Conservation (phyloP, 2,888 invertebrate genomes). For the Sturmia bella region DNA sequence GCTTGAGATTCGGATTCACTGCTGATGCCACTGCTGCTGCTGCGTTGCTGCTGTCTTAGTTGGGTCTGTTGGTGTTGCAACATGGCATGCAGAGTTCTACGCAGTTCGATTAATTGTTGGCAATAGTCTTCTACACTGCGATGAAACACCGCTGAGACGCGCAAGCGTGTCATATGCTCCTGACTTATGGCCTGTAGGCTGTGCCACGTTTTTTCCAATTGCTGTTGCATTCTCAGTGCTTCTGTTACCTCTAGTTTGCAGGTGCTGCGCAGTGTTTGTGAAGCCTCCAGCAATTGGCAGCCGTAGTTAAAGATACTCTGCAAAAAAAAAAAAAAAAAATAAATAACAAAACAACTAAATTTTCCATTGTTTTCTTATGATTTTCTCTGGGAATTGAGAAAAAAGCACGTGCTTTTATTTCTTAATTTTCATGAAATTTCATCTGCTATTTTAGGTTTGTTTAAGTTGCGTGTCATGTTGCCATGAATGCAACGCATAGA, state of each 20-base stretch:
- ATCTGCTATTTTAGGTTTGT: background rate
- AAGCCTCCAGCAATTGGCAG: conserved; percentile 89
- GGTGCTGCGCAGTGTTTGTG: conserved; percentile 87
- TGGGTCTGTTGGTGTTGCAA: conserved; percentile 72
- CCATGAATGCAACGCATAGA: conserved; percentile 27
- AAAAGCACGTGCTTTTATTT: conserved; percentile 69
- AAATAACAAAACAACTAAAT: conserved; percentile 9
- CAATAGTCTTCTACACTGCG: conserved; percentile 87
- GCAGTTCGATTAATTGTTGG: conserved; percentile 84
- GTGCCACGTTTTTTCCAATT: conserved; percentile 87
- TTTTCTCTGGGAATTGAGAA: conserved; percentile 35
- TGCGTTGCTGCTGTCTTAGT: conserved; percentile 74
- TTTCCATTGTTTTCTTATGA: conserved; percentile 16
- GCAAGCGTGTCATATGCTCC: conserved; percentile 88
- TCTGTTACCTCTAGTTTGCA: conserved; percentile 85
- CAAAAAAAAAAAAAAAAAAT: conserved; percentile 46
- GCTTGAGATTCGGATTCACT: conserved; percentile 68
- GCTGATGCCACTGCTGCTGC: conserved; percentile 72
- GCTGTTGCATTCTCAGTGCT: conserved; percentile 84
- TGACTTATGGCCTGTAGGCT: conserved; percentile 87
- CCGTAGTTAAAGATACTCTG: conserved; percentile 92
- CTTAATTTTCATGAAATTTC: conserved; percentile 47
- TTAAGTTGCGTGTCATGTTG: conserved; percentile 11
- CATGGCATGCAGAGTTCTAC: conserved; percentile 83
- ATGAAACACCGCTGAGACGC: conserved; percentile 89